Conservation (phyloP, 2,888 invertebrate genomes). For the Enoplolaimus lenunculus region DNA sequence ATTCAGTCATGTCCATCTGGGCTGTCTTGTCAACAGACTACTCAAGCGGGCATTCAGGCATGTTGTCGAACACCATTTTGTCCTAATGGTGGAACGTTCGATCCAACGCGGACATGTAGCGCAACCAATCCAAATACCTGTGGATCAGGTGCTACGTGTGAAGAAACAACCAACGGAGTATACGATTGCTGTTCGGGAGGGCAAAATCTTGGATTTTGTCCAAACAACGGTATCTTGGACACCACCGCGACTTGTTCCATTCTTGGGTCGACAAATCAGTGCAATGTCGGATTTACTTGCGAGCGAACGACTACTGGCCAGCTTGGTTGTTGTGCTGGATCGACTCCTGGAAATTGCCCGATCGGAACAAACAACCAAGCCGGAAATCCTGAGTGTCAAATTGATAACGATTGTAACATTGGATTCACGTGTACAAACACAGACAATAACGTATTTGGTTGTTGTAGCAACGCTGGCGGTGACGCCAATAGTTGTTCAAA, state of each 20-base stretch:
- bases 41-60: too few species aligned
- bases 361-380: not conserved
- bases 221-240: constrained; percentile 1
- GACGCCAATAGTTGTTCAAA: too few species aligned
- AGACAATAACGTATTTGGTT: too few species aligned
- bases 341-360: not conserved
- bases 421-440: too few species aligned
- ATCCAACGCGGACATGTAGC: not conserved
- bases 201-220: constrained; percentile 2
- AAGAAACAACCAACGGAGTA: not conserved
- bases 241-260: constrained; percentile 1
- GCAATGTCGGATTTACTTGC: not conserved
- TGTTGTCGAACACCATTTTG: too few species aligned
- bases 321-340: not conserved
- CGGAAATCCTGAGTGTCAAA: too few species aligned
- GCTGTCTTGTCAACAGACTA: too few species aligned
- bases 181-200: not conserved
- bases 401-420: too few species aligned
- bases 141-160: too few species aligned
- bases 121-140: too few species aligned
- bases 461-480: too few species aligned
- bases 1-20: too few species aligned
- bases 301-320: not conserved
- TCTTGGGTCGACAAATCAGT: not conserved
- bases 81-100: not conserved